These are phyloP conservation scores for Troides helena DNA, from an alignment of 2,888 invertebrate species.

Conservation along the genomic window DNA sequence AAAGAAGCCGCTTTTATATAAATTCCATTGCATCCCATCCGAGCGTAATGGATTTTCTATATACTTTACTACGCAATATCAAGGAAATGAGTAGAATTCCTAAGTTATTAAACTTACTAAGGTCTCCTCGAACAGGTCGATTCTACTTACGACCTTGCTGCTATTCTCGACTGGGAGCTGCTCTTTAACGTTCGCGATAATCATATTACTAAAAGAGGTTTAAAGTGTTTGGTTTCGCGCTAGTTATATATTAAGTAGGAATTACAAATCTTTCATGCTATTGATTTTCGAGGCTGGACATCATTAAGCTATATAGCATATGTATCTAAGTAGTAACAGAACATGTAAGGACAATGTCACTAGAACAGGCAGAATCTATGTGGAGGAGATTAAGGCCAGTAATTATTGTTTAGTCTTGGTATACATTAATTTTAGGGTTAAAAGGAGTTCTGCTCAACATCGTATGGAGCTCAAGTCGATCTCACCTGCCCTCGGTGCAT, in stretches of 20 bases:
- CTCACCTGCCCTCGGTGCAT: too few species aligned
- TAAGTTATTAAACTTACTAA: constrained; percentile 31
- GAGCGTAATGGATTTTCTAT: constrained; percentile 34
- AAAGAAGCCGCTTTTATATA: constrained; percentile 16
- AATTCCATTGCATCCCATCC: constrained; percentile 30
- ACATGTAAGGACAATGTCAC: too few species aligned
- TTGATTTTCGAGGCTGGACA: too few species aligned
- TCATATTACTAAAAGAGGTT: constrained; percentile 20
- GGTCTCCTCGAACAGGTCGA: constrained; percentile 26
- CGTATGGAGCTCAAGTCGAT: too few species aligned
- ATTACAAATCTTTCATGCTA: too few species aligned
- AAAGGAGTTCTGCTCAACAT: too few species aligned
- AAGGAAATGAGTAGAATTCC: constrained; percentile 32
- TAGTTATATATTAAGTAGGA: background rate
- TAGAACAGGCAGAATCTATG: too few species aligned
- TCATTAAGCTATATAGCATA: too few species aligned
- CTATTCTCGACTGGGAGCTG: constrained; percentile 20
- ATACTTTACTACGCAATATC: constrained; percentile 33
- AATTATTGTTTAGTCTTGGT: too few species aligned
- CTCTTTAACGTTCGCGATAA: constrained; percentile 24
- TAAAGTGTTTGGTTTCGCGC: constrained; percentile 14
- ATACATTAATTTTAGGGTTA: too few species aligned
- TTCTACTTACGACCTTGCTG: constrained; percentile 22
- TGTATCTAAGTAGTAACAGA: too few species aligned
- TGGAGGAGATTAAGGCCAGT: too few species aligned